phyloP scores from a whole-genome alignment of 2,113 vertebrate genomes.

The Antechinus flavipes region DNA sequence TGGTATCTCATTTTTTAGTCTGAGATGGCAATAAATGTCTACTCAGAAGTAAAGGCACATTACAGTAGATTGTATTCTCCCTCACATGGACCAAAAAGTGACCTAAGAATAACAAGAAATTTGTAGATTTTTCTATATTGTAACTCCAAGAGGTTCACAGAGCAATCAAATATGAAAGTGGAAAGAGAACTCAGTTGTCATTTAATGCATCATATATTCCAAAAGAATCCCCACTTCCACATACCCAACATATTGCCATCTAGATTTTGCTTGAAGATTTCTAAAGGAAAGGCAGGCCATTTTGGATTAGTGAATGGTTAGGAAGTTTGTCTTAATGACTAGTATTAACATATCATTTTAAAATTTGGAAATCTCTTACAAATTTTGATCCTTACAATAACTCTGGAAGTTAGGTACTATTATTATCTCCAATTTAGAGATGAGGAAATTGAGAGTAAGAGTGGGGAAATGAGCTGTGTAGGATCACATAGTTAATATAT shows the following conservation, averaged over 20 bases:
- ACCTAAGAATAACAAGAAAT: not conserved
- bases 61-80: not conserved
- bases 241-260: not conserved
- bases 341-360: not conserved
- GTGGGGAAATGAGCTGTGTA: not conserved
- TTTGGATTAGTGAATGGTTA: not conserved
- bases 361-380: not conserved
- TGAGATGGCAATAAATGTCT: not conserved
- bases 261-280: not conserved
- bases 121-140: not conserved
- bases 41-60: not conserved
- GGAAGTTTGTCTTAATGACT: not conserved
- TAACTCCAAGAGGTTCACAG: not conserved
- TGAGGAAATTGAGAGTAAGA: not conserved
- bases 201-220: not conserved
- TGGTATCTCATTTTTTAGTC: not conserved
- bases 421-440: not conserved
- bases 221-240: not conserved
- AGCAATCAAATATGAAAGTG: not conserved
- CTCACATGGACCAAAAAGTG: not conserved
- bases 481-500: not conserved
- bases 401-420: not conserved
- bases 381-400: not conserved
- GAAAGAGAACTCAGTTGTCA: not conserved
- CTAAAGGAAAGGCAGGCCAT: not conserved